Conservation (phyloP, 1,140 invertebrate genomes). For the Cydia splendana region DNA sequence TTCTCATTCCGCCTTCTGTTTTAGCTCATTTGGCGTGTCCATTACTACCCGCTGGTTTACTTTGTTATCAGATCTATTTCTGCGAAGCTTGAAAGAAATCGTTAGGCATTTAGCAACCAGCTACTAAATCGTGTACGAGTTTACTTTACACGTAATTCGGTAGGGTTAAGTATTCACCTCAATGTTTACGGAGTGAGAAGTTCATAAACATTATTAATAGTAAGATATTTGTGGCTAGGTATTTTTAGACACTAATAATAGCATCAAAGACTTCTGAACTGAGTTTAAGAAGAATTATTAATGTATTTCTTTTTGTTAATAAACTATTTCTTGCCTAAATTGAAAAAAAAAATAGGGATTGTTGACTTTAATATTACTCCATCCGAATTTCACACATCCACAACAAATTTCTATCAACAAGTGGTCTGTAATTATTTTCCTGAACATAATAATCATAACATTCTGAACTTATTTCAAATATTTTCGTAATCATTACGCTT, state of each 20-base stretch:
- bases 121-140: constrained; percentile 15
- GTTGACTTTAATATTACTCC: too few relatives aligned
- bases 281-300: neutral
- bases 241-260: neutral
- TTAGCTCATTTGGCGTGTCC: constrained; percentile 67
- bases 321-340: too few relatives aligned
- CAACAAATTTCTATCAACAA: too few relatives aligned
- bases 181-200: constrained; percentile 15
- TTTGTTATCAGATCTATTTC: constrained; percentile 61
- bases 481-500: too few relatives aligned
- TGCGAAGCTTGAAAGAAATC: constrained; percentile 26
- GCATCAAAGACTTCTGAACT: neutral
- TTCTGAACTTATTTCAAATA: too few relatives aligned
- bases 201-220: constrained; percentile 16
- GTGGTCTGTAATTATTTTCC: too few relatives aligned
- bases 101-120: constrained; percentile 19
- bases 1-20: constrained; percentile 66
- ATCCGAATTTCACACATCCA: too few relatives aligned
- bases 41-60: constrained; percentile 70
- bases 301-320: neutral
- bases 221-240: neutral
- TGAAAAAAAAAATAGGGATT: too few relatives aligned
- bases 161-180: constrained; percentile 27
- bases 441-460: too few relatives aligned
- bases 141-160: constrained; percentile 12